Conservation (phyloP, 1,140 invertebrate species). For the Penaeus vannamei region DNA sequence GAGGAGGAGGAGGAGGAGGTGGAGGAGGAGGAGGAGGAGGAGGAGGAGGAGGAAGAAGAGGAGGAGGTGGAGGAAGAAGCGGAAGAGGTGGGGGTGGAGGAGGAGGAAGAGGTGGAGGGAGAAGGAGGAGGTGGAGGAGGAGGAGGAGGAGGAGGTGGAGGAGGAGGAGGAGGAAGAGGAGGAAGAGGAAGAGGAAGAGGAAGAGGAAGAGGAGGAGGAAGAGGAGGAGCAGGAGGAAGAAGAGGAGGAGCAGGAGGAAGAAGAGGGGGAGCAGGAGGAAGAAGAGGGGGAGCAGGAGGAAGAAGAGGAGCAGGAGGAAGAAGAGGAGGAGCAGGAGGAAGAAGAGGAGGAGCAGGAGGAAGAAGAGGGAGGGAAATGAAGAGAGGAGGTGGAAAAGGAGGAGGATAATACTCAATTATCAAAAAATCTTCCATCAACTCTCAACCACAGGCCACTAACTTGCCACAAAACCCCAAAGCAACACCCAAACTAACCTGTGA, state of each 20-base stretch:
- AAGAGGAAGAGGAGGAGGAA: not conserved
- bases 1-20: not conserved
- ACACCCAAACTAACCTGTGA: conserved; percentile 38
- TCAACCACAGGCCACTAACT: too few species aligned
- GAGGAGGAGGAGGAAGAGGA: not conserved
- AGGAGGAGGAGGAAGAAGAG: not conserved
- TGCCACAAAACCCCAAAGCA: too few species aligned
- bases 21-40: not conserved
- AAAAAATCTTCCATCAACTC: too few species aligned
- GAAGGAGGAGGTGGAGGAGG: not conserved
- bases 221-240: not conserved
- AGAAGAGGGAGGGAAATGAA: not conserved
- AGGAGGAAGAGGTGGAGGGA: not conserved
- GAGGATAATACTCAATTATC: not conserved
- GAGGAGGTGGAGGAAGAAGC: not conserved
- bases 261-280: not conserved
- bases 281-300: not conserved
- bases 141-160: not conserved
- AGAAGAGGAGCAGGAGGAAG: not conserved
- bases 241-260: not conserved
- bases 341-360: not conserved
- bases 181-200: not conserved
- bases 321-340: not conserved
- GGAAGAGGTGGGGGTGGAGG: not conserved
- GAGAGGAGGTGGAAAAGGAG: not conserved